Conservation (phyloP, 2,797 vertebrate species). For the Anguilla marmorata region DNA sequence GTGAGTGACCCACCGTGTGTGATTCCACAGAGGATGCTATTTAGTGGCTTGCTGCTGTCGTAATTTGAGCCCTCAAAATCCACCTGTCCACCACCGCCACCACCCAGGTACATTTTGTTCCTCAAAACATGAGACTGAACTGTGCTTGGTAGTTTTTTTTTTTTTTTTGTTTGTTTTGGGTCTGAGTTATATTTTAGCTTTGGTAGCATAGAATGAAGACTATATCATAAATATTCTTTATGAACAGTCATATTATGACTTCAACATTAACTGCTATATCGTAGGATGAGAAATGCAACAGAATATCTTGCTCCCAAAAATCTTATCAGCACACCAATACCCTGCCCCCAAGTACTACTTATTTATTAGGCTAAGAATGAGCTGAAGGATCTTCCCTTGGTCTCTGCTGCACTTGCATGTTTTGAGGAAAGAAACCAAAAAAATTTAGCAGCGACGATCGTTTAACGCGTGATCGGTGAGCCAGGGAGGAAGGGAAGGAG, state of each 20-base stretch:
- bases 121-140: no score
- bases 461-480: constrained; percentile 47
- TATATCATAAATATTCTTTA: neutral
- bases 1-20: neutral
- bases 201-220: neutral
- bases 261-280: neutral
- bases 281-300: no score
- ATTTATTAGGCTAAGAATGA: neutral
- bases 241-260: neutral
- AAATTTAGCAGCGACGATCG: constrained; percentile 42
- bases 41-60: no score
- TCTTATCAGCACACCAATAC: no score
- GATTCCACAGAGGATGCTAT: no score
- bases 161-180: neutral
- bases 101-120: no score
- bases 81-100: no score
- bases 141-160: neutral
- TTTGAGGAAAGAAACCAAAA: constrained; percentile 24
- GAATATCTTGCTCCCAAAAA: no score
- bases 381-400: neutral
- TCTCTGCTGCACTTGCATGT: neutral
- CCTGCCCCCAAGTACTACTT: neutral
- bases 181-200: neutral
- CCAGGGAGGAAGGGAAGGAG: constrained; percentile 38
- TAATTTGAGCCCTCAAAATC: no score